A percentile compares a stretch with the other conserved stretches of the same genome.
Conservation (phyloP, 2,797 vertebrate genomes). For the Hippoglossus hippoglossus region DNA sequence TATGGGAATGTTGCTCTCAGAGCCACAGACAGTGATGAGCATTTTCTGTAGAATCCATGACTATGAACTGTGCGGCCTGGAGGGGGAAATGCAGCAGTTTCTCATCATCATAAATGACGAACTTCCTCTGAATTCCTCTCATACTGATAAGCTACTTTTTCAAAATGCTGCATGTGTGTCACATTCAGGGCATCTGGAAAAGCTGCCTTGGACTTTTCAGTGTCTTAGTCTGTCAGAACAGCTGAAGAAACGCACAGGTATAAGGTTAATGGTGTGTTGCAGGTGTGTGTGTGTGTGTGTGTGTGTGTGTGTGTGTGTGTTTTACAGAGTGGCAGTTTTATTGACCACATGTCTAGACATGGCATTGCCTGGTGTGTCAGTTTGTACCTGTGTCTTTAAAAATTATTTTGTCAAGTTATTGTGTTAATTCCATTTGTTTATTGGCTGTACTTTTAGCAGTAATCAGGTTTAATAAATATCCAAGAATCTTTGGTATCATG, state of each 20-base stretch:
- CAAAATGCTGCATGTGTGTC: background rate
- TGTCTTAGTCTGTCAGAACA: background rate
- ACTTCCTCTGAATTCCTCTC: slow-evolving; percentile 32
- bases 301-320: background rate
- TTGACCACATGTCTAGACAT: slow-evolving; percentile 16
- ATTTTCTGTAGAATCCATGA: background rate
- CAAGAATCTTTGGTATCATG: too few species aligned
- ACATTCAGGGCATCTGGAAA: background rate
- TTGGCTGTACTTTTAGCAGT: background rate
- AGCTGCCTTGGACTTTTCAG: background rate
- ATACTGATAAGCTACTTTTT: slow-evolving; percentile 43
- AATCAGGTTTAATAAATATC: background rate
- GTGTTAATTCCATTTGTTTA: background rate
- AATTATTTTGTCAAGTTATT: background rate
- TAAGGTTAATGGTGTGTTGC: background rate
- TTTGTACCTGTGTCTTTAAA: background rate
- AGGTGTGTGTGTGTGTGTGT: background rate
- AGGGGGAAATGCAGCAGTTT: background rate
- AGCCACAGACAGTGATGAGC: background rate
- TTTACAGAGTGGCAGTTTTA: slow-evolving; percentile 7
- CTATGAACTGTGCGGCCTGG: background rate
- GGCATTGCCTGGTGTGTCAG: background rate
- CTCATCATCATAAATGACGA: slow-evolving; percentile 18
- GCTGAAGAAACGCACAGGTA: background rate
- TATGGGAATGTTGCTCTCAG: background rate